Percentiles rank a stretch among this genome's conserved stretches.
Conservation (phyloP, 92 coral and sea anemone genomes). For the Epizoanthus stellaris region DNA sequence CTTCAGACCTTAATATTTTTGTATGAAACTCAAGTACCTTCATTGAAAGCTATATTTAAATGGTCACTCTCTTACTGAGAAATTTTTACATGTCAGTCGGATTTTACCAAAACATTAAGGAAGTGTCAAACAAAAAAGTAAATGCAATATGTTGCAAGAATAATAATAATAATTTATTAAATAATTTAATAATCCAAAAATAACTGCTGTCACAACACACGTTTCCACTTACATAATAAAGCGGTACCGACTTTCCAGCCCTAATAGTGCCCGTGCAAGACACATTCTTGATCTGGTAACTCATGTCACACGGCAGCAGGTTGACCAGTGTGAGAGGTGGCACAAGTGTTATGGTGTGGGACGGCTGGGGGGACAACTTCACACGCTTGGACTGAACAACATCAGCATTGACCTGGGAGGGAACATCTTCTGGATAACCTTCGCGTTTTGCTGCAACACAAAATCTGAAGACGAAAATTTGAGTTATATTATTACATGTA, state of each 20-base stretch:
- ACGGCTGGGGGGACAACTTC: conserved; percentile 73
- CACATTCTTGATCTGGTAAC: conserved; percentile 73
- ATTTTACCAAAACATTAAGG: too few relatives aligned
- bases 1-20: too few relatives aligned
- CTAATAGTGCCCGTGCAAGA: conserved; percentile 84
- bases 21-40: too few relatives aligned
- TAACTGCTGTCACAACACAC: neutral
- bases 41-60: too few relatives aligned
- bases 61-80: too few relatives aligned
- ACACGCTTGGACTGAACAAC: conserved; percentile 49
- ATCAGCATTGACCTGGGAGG: conserved; percentile 46
- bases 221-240: conserved; percentile 79
- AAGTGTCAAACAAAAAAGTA: too few relatives aligned
- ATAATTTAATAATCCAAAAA: neutral
- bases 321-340: conserved; percentile 91
- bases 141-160: too few relatives aligned
- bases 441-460: conserved; percentile 92
- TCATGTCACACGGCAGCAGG: conserved; percentile 90
- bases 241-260: conserved; percentile 88
- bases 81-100: too few relatives aligned
- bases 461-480: conserved; percentile 59
- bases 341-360: conserved; percentile 90
- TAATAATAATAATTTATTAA: too few relatives aligned
- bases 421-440: conserved; percentile 88
- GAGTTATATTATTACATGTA: neutral